Percentiles rank a stretch among this genome's conserved stretches.
These are phyloP conservation scores for Pluvianellus socialis DNA, from an alignment of 2,113 vertebrate species.

Conservation along the genomic window DNA sequence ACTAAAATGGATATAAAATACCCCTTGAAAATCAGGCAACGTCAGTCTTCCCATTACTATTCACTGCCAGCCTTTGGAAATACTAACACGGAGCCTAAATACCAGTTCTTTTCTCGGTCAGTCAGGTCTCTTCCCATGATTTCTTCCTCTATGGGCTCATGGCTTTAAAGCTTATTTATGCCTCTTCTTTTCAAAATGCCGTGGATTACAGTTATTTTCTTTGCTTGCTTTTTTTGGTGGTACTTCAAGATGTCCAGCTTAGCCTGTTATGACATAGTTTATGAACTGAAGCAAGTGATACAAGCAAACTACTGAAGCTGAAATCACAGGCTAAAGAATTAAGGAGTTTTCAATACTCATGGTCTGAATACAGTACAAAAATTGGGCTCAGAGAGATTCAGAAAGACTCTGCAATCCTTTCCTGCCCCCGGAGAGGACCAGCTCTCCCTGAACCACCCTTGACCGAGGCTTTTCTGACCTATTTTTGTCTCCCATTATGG, in stretches of 20 bases:
- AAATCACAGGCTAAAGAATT: not conserved
- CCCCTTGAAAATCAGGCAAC: not conserved
- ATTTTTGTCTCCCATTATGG: not conserved
- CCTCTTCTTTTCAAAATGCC: not conserved
- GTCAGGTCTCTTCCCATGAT: not conserved
- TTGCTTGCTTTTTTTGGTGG: not conserved
- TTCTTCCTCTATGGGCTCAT: not conserved
- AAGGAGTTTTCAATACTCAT: not conserved
- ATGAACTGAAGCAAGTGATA: not conserved
- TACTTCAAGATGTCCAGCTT: not conserved
- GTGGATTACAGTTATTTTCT: constrained; percentile 14
- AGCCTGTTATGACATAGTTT: constrained; percentile 10
- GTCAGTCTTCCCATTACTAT: not conserved
- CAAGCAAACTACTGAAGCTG: not conserved
- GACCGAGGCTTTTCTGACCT: not conserved
- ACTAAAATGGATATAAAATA: not conserved
- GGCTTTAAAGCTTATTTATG: constrained; percentile 36
- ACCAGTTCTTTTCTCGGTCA: not conserved
- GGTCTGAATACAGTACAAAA: not conserved
- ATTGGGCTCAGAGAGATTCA: not conserved
- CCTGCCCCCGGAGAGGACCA: not conserved
- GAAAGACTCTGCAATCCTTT: not conserved
- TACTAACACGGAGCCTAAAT: not conserved
- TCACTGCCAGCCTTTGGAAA: not conserved
- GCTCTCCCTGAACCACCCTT: not conserved